phyloP scores from a whole-genome alignment of 1,140 invertebrate genomes.

The Aricia agestis region DNA sequence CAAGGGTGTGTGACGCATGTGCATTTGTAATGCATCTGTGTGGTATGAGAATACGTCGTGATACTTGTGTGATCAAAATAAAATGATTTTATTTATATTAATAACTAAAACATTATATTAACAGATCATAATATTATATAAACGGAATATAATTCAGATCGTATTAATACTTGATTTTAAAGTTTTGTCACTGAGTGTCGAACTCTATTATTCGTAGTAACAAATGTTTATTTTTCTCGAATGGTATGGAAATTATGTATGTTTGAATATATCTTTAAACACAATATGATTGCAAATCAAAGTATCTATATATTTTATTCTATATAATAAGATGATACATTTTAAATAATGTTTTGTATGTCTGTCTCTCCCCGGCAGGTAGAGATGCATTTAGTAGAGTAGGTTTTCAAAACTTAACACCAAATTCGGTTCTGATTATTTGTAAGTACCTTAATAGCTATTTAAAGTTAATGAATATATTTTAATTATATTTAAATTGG shows the following conservation, averaged over 20 bases:
- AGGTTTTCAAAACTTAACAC: slow-evolving; percentile 3
- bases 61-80: slow-evolving; percentile 10
- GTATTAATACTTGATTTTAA: background rate
- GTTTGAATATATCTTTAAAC: background rate
- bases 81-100: slow-evolving; percentile 1
- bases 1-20: background rate
- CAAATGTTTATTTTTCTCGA: background rate
- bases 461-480: background rate
- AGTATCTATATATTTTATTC: background rate
- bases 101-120: background rate
- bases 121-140: slow-evolving; percentile 2
- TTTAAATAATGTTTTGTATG: background rate
- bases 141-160: slow-evolving; percentile 11
- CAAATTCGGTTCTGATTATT: background rate
- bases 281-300: background rate
- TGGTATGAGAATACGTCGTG: slow-evolving; percentile 1
- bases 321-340: background rate
- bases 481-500: background rate
- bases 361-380: background rate
- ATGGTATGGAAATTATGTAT: background rate
- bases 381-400: slow-evolving; percentile 3
- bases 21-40: background rate
- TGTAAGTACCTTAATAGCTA: background rate
- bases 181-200: slow-evolving; percentile 1
- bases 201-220: background rate